These are phyloP conservation scores for Bradypodion pumilum DNA, from an alignment of 2,797 vertebrate genomes.

Conservation along the genomic window DNA sequence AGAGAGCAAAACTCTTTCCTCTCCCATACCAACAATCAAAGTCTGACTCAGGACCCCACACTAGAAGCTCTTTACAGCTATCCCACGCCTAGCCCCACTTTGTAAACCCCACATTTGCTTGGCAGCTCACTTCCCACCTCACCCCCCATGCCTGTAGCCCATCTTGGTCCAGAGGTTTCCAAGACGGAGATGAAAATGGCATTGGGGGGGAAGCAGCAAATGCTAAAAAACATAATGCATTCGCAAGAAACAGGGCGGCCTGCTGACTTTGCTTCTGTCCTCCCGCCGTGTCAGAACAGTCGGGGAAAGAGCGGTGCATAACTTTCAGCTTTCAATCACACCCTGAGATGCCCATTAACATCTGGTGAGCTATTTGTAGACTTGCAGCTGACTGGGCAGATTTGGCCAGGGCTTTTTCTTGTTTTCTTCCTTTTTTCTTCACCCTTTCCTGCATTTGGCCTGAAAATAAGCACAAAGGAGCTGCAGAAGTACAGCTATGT, in stretches of 20 bases:
- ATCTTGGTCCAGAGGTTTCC: neutral
- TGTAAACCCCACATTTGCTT: neutral
- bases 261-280: neutral
- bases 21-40: too few species aligned
- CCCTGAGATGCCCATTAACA: neutral
- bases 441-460: neutral
- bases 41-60: neutral
- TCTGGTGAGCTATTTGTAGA: neutral
- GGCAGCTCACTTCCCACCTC: neutral
- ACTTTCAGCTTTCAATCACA: neutral
- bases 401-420: neutral
- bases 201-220: neutral
- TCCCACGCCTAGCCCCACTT: too few species aligned
- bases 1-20: neutral
- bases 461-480: neutral
- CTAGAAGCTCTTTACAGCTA: too few species aligned
- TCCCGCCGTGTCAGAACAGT: neutral
- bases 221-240: neutral
- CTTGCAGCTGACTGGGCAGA: neutral
- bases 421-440: neutral
- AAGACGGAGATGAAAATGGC: neutral
- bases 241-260: neutral
- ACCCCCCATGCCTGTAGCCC: too few species aligned
- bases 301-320: neutral
- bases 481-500: neutral